Evolutionary conservation across 2,888 invertebrate species (phyloP).

Genomic region (Cancer borealis): DNA sequence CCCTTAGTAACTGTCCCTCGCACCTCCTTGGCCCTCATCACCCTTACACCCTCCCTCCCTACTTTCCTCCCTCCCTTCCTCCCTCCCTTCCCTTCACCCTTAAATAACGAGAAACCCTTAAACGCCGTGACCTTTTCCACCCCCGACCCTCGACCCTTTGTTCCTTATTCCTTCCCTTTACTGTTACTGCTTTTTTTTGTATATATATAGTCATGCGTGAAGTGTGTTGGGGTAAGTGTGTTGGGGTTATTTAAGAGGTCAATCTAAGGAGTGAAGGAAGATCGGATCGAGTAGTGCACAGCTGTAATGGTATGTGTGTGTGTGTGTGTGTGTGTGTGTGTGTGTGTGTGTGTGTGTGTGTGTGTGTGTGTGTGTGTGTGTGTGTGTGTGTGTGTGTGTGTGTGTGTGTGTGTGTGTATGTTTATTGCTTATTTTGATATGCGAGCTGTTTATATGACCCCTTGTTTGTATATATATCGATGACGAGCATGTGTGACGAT

Average conservation of each 20-base stretch:
- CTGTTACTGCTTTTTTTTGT: background rate
- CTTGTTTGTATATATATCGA: background rate
- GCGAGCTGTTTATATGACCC: background rate
- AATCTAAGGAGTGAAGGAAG: no score
- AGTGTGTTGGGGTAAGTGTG: no score
- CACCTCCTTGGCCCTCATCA: background rate
- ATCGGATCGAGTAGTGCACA: no score
- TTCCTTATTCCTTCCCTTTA: background rate
- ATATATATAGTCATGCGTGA: no score
- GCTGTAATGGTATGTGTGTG: no score
- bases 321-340: no score
- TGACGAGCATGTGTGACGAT: background rate
- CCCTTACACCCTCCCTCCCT: background rate
- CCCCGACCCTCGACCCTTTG: background rate
- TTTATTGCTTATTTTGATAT: background rate
- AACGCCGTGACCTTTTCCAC: background rate
- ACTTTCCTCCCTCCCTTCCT: background rate
- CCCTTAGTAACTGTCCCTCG: constrained; percentile 10
- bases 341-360: no score
- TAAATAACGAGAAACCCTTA: background rate
- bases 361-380: no score
- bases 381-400: background rate
- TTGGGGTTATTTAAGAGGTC: no score
- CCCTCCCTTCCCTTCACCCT: background rate
- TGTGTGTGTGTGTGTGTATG: background rate